phyloP scores from a whole-genome alignment of 92 coral and sea anemone genomes.

The Meandrina meandrites region DNA sequence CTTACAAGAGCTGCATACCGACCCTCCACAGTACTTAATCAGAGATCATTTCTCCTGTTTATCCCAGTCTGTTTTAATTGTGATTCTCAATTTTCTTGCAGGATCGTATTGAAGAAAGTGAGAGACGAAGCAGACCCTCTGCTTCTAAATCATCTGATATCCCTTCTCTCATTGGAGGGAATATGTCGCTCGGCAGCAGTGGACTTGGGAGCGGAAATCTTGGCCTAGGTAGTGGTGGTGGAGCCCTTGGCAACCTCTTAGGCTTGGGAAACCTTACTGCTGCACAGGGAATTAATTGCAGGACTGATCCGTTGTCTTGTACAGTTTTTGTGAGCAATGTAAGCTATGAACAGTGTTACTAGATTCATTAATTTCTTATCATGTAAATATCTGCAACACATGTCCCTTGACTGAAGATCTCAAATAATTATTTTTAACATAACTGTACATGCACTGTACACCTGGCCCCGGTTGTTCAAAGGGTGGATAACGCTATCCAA shows the following conservation, averaged over 20 bases:
- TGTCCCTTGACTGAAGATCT: too few species aligned
- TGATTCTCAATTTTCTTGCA: conserved; percentile 13
- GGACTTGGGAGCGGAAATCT: conserved; percentile 16
- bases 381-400: too few species aligned
- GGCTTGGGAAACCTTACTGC: conserved; percentile 62
- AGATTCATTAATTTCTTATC: too few species aligned
- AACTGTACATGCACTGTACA: too few species aligned
- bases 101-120: conserved; percentile 82
- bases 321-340: conserved; percentile 98
- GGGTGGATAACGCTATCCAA: too few species aligned
- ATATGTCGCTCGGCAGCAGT: conserved; percentile 2
- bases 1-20: too few species aligned
- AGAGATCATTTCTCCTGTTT: too few species aligned
- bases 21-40: too few species aligned
- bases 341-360: conserved; percentile 45
- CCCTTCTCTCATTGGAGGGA: conserved; percentile 1
- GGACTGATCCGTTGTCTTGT: conserved; percentile 73
- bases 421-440: too few species aligned
- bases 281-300: conserved; percentile 62
- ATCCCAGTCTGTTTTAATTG: too few species aligned
- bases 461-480: too few species aligned
- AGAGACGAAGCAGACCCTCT: conserved; percentile 59
- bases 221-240: conserved; percentile 22
- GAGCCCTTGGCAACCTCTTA: conserved; percentile 46
- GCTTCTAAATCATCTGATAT: conserved; percentile 44